Evolutionary conservation across 1,140 invertebrate species (phyloP), one percentile per base, ranked within the genome.

Genomic region (Bursaphelenchus mucronatus): DNA sequence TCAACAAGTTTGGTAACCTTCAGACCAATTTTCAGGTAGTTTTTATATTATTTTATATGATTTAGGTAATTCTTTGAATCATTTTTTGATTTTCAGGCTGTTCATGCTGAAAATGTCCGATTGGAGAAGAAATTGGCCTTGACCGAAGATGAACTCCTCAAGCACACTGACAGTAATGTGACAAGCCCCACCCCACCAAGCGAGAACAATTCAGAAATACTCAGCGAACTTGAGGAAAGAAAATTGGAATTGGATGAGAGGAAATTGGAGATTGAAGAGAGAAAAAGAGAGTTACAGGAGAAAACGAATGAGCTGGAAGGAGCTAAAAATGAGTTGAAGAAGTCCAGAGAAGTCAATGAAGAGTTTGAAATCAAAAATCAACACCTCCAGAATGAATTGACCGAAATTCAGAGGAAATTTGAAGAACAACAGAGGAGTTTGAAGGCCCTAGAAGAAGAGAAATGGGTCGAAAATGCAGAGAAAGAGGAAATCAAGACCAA

Each of bases 401-500:
- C 30, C 30, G 30, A 30, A 30, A 30, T 30, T 30, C 30, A 30
- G 30, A 30, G 19, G 47, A 49, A 49, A 49, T n/a, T 49, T 19
- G 47, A n/a, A 19, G 13, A 49, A n/a, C 13, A 49, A 49, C 47
- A 49, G 47, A 49, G 47, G 47, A 49, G 47, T 49, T 49, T 15
- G 54, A 39, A 44, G 39, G 13, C 54, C 39, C n/a, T n/a, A 43
- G 54, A 44, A 55, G 54, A 55, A 55, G 30, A n/a, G 17, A 49
- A 49, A 49, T 17, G 13, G 13, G 47, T 49, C 1, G 47, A 49
- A n/a, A 49, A 49, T 17, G 13, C 47, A 6, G 13, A n/a, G 6
- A n/a, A 55, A n/a, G 54, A 55, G n/a, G 30, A 55, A 6, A 21
- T 55, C 19, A 55, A 55, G 54, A 44, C 13, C 13, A 39, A 55